Evolutionary conservation across 2,113 vertebrate species (phyloP).

Genomic region (Hippopotamus amphibius): DNA sequence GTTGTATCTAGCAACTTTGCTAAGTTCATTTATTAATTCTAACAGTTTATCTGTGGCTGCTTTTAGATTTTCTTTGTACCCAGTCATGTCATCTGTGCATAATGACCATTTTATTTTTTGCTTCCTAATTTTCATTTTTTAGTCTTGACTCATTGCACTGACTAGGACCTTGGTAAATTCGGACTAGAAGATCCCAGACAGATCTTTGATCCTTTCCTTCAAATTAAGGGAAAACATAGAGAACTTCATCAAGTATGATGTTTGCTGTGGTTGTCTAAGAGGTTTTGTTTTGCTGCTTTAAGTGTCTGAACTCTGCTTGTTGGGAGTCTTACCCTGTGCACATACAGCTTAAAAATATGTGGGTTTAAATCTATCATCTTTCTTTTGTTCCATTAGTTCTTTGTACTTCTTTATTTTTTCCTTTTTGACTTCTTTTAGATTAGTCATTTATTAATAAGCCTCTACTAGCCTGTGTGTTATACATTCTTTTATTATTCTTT

Average conservation of each 20-base stretch:
- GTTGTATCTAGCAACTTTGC: neutral
- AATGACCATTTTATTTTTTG: neutral
- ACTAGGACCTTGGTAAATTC: neutral
- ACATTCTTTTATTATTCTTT: neutral
- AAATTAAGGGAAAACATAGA: neutral
- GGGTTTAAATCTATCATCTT: neutral
- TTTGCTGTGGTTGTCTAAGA: neutral
- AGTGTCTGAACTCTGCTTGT: neutral
- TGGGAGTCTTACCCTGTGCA: neutral
- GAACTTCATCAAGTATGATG: neutral
- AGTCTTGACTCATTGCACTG: neutral
- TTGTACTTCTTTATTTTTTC: neutral
- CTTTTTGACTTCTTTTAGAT: neutral
- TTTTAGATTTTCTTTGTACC: neutral
- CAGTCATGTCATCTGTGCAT: neutral
- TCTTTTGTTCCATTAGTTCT: neutral
- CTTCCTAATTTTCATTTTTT: neutral
- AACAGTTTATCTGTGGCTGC: neutral
- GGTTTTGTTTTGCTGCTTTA: neutral
- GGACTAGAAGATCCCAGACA: neutral
- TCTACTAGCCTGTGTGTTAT: neutral
- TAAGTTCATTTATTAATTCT: neutral
- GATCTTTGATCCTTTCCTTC: neutral
- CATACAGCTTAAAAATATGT: neutral
- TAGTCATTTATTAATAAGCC: neutral